Conservation (phyloP, 2,113 vertebrate genomes). For the Sarotherodon lohbergeri region DNA sequence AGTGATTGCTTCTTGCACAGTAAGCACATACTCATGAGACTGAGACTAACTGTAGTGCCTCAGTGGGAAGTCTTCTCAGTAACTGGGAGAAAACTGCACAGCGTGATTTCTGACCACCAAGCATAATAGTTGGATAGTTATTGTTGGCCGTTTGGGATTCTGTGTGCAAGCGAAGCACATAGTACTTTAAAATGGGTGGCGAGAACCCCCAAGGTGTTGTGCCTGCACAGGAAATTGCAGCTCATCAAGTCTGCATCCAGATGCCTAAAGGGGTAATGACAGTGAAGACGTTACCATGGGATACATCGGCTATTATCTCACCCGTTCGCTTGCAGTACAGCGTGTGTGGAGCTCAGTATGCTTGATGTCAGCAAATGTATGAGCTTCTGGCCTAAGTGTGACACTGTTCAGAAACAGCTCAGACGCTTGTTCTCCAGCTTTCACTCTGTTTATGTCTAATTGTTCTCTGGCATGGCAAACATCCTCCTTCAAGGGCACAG, state of each 20-base stretch:
- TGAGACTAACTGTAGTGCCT: neutral
- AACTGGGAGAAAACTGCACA: constrained; percentile 14
- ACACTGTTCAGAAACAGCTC: neutral
- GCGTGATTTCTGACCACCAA: neutral
- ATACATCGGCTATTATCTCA: neutral
- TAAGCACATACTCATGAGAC: neutral
- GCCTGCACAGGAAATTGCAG: constrained; percentile 25
- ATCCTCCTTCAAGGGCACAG: constrained; percentile 25
- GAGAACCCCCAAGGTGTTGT: constrained; percentile 20
- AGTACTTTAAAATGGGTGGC: constrained; percentile 1
- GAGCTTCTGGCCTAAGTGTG: neutral
- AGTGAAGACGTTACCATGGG: constrained; percentile 21
- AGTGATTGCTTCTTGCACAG: constrained; percentile 10
- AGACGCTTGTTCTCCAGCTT: neutral
- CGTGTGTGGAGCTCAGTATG: neutral
- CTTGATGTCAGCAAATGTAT: neutral
- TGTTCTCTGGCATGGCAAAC: constrained; percentile 20
- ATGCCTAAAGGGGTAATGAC: constrained; percentile 18
- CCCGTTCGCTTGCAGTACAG: neutral
- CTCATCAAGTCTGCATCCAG: constrained; percentile 25
- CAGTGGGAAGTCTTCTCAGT: constrained; percentile 12
- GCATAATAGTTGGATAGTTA: neutral
- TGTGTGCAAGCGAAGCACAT: neutral
- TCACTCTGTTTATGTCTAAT: constrained; percentile 34
- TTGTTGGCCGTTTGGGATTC: neutral